These are phyloP conservation scores for Pantherophis guttatus DNA, from an alignment of 2,113 vertebrate species.

Conservation along the genomic window DNA sequence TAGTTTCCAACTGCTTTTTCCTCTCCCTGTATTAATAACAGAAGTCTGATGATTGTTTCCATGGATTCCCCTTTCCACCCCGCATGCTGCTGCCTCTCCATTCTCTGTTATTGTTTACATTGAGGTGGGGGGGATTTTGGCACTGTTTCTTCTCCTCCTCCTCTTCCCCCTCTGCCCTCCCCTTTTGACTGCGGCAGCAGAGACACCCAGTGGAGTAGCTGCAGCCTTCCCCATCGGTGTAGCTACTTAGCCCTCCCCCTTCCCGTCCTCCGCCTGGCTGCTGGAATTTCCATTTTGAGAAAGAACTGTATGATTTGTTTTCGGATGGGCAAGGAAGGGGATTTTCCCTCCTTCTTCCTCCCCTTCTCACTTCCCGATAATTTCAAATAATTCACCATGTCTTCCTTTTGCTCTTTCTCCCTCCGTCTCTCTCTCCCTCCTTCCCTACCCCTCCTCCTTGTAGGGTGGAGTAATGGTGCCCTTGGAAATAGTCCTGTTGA, in stretches of 20 bases:
- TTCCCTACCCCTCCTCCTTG: neutral
- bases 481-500: slow-evolving; percentile 90
- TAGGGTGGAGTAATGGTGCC: slow-evolving; percentile 88
- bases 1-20: no score
- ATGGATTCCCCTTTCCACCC: neutral
- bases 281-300: slow-evolving; percentile 18
- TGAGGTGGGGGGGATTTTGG: slow-evolving; percentile 29
- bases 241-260: neutral
- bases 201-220: slow-evolving; percentile 30
- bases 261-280: neutral
- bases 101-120: slow-evolving; percentile 39
- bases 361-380: neutral
- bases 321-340: neutral
- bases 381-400: neutral
- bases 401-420: neutral
- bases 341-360: neutral
- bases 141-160: slow-evolving; percentile 40
- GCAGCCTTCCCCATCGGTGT: slow-evolving; percentile 21
- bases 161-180: slow-evolving; percentile 36
- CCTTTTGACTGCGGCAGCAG: slow-evolving; percentile 53
- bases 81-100: neutral
- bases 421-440: slow-evolving; percentile 1
- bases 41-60: slow-evolving; percentile 37
- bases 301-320: slow-evolving; percentile 4
- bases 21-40: neutral